phyloP scores from a whole-genome alignment of 2,797 vertebrate species.

The Jordanella pulchra region DNA sequence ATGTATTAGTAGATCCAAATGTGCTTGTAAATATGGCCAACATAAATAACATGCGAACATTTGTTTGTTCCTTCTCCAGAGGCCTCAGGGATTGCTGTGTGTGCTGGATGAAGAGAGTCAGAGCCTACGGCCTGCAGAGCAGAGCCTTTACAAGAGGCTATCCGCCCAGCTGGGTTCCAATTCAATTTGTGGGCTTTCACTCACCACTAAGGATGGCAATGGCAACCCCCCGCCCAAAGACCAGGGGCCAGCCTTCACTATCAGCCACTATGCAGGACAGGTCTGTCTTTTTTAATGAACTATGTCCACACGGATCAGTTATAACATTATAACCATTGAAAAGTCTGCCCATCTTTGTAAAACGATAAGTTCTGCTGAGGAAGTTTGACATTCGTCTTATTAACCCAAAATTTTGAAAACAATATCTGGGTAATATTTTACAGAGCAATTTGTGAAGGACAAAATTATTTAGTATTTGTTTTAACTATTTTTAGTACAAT shows the following conservation, averaged over 20 bases:
- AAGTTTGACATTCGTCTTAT: neutral
- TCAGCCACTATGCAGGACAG: constrained; percentile 90
- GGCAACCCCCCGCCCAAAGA: constrained; percentile 91
- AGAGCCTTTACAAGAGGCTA: constrained; percentile 87
- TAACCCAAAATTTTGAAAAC: neutral
- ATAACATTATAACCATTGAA: neutral
- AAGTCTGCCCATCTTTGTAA: neutral
- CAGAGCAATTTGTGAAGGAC: too few species aligned
- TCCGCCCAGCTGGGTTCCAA: constrained; percentile 85
- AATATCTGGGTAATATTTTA: too few species aligned
- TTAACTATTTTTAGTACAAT: too few species aligned
- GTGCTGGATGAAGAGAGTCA: constrained; percentile 94
- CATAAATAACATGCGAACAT: constrained; percentile 38
- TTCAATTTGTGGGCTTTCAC: constrained; percentile 81
- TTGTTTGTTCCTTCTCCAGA: constrained; percentile 75
- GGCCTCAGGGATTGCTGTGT: constrained; percentile 89
- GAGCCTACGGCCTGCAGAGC: constrained; percentile 82
- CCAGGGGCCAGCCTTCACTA: constrained; percentile 85
- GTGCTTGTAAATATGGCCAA: constrained; percentile 29
- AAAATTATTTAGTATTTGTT: too few species aligned
- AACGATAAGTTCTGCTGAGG: neutral
- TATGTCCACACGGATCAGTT: neutral
- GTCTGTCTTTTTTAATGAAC: constrained; percentile 71
- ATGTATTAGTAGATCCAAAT: constrained; percentile 22
- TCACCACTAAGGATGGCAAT: constrained; percentile 90